Evolutionary conservation across 1,140 invertebrate genomes (phyloP).

Genomic region (Protaetia brevitarsis): DNA sequence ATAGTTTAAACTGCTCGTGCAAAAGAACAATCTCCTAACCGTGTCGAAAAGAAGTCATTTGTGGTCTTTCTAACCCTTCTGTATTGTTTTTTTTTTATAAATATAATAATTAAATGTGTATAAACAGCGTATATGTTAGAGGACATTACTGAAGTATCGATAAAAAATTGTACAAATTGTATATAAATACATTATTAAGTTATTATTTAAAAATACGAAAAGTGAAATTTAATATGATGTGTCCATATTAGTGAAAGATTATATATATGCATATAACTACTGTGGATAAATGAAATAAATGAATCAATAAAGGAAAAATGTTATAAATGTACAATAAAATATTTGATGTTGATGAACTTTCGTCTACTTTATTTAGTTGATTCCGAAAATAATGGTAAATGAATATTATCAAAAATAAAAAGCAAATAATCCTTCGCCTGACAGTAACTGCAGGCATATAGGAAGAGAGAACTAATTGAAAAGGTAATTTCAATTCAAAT

Average conservation of each 20-base stretch:
- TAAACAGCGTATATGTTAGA: neutral
- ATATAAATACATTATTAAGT: neutral
- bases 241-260: neutral
- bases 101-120: constrained; percentile 2
- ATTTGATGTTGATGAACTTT: neutral
- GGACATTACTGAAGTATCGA: no score
- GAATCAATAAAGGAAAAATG: neutral
- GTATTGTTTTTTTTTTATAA: neutral
- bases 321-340: neutral
- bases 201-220: neutral
- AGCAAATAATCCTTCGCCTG: no score
- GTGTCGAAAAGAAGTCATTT: neutral
- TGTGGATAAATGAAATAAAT: neutral
- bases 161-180: neutral
- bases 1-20: constrained; percentile 21
- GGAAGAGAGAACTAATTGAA: no score
- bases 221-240: neutral
- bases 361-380: no score
- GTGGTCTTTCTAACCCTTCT: neutral
- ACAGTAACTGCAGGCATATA: no score
- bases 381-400: no score
- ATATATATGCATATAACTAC: no score
- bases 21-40: neutral
- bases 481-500: no score
- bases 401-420: no score